Percentiles rank a stretch among this genome's conserved stretches.
These are phyloP conservation scores for Panopea generosa DNA, from an alignment of 2,888 invertebrate genomes.

Conservation along the genomic window DNA sequence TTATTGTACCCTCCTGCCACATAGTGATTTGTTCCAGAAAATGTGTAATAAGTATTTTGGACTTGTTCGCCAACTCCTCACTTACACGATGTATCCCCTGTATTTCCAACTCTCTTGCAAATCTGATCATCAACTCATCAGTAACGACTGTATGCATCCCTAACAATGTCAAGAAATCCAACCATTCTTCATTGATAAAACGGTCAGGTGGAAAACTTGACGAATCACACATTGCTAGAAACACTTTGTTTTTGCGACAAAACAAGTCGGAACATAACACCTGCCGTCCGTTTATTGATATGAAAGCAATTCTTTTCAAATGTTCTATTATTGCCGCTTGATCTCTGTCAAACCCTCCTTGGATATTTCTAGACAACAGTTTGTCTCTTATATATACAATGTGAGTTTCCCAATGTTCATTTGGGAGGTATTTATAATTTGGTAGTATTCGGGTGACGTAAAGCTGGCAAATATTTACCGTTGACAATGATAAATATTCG, in stretches of 20 bases:
- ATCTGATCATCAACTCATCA: conserved; percentile 23
- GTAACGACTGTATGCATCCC: conserved; percentile 36
- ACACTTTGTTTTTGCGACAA: neutral
- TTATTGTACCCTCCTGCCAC: conserved; percentile 14
- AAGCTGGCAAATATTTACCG: too few relatives aligned
- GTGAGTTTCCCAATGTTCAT: neutral
- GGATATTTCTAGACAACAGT: neutral
- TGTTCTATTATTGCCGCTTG: neutral
- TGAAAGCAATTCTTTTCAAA: neutral
- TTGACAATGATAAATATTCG: neutral
- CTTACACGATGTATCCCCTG: conserved; percentile 4
- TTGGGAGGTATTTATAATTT: neutral
- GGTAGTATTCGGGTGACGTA: neutral
- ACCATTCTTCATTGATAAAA: conserved; percentile 30
- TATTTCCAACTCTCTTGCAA: conserved; percentile 33
- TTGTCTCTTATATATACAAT: neutral
- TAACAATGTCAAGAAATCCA: conserved; percentile 19
- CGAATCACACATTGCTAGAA: neutral
- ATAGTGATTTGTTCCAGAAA: neutral
- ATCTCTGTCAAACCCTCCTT: neutral
- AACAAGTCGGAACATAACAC: neutral
- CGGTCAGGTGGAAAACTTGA: conserved; percentile 28
- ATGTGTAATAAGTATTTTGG: conserved; percentile 23
- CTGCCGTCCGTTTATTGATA: neutral
- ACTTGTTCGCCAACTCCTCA: too few relatives aligned